A percentile compares a stretch with the other conserved stretches of the same genome.
These are phyloP conservation scores for Hirtodrosophila trivittata DNA, from an alignment of 2,888 invertebrate species.

Conservation along the genomic window DNA sequence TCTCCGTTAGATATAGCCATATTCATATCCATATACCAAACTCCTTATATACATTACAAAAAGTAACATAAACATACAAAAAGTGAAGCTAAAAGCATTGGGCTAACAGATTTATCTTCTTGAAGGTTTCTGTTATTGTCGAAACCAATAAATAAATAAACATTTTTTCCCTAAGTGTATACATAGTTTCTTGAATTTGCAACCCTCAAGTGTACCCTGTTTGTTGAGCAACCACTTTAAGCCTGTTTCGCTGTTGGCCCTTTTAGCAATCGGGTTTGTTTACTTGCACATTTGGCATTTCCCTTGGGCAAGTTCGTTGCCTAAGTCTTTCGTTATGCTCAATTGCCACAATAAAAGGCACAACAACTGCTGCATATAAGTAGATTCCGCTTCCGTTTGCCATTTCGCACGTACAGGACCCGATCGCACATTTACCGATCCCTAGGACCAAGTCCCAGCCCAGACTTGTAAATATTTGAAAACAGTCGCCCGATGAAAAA, in stretches of 20 bases:
- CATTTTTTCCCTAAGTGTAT: too few species aligned
- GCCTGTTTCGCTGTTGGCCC: constrained; percentile 9
- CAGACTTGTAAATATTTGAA: constrained; percentile 49
- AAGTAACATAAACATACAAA: too few species aligned
- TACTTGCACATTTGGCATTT: constrained; percentile 7
- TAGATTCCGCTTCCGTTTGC: constrained; percentile 57
- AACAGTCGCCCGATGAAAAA: constrained; percentile 34
- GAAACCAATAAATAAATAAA: too few species aligned
- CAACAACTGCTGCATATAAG: constrained; percentile 34
- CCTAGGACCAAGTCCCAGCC: constrained; percentile 15
- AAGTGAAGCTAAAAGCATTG: too few species aligned
- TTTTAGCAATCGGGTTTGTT: constrained; percentile 17
- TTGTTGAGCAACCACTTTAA: constrained; percentile 5
- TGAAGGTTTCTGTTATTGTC: too few species aligned
- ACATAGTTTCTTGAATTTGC: too few species aligned
- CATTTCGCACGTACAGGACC: constrained; percentile 57
- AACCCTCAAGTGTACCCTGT: neutral
- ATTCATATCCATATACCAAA: too few species aligned
- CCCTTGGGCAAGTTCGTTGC: constrained; percentile 45
- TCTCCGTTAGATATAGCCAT: too few species aligned
- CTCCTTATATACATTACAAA: too few species aligned
- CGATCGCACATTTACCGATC: constrained; percentile 11
- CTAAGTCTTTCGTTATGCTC: constrained; percentile 41
- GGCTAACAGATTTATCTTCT: too few species aligned
- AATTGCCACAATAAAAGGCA: constrained; percentile 29